These are phyloP conservation scores for Amiota communis DNA, from an alignment of 2,888 invertebrate genomes.

Conservation along the genomic window DNA sequence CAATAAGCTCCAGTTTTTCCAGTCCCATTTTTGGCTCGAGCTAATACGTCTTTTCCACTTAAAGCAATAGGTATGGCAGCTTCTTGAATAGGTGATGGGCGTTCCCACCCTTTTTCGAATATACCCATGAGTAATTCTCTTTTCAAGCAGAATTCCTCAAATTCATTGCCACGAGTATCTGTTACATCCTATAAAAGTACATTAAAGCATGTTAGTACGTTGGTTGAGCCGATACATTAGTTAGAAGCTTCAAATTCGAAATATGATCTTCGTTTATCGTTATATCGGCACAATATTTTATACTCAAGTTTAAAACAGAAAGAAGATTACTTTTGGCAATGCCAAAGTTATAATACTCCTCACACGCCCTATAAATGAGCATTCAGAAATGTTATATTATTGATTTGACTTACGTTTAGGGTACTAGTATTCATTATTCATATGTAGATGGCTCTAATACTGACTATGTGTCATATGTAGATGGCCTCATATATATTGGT, in stretches of 20 bases:
- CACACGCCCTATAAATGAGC: no score
- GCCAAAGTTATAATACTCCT: no score
- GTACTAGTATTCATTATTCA: no score
- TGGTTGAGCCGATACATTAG: no score
- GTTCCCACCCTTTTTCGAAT: slow-evolving; percentile 99
- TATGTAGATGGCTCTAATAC: no score
- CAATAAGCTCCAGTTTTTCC: slow-evolving; percentile 99
- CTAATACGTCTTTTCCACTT: slow-evolving; percentile 97
- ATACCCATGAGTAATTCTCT: slow-evolving; percentile 99
- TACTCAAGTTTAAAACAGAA: background rate
- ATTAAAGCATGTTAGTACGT: background rate
- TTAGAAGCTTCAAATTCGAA: no score
- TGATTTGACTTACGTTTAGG: no score
- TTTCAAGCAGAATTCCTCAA: slow-evolving; percentile 99
- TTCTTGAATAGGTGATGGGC: slow-evolving; percentile 99
- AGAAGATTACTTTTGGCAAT: no score
- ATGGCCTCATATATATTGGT: no score
- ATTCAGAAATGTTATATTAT: no score
- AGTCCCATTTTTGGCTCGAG: slow-evolving; percentile 99
- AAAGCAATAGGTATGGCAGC: slow-evolving; percentile 98
- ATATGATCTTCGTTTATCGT: background rate
- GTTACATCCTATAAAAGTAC: slow-evolving; percentile 89
- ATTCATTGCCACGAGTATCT: slow-evolving; percentile 98
- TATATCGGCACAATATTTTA: background rate
- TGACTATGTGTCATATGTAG: no score